Conservation (phyloP, 1,140 invertebrate genomes). For the Scaptomyza montana region DNA sequence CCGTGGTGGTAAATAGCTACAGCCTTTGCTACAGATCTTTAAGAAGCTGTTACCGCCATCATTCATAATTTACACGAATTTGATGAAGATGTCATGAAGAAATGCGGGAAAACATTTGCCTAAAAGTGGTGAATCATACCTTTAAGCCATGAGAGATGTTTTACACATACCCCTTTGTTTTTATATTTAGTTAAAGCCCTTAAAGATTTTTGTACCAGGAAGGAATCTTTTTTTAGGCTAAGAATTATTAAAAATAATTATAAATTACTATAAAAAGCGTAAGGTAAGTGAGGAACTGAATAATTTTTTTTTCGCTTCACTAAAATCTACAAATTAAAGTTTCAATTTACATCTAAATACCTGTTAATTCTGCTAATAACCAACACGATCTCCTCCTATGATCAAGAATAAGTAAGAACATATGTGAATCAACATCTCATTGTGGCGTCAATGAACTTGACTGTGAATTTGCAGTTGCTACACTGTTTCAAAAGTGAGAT, state of each 20-base stretch:
- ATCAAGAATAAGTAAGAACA: constrained; percentile 14
- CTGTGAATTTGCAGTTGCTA: constrained; percentile 8
- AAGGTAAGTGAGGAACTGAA: no score
- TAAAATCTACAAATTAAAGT: neutral
- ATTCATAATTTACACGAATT: neutral
- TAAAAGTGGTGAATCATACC: neutral
- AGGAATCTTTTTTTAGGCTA: no score
- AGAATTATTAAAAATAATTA: no score
- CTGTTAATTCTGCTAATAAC: neutral
- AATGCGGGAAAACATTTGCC: neutral
- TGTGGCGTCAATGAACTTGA: constrained; percentile 62
- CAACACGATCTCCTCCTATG: neutral
- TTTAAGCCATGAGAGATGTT: no score
- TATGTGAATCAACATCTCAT: constrained; percentile 10
- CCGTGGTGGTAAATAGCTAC: constrained; percentile 4
- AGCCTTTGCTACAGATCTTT: constrained; percentile 8
- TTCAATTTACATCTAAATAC: neutral
- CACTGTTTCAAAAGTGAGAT: constrained; percentile 14
- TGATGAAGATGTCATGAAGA: neutral
- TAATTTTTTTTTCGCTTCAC: no score
- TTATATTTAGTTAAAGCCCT: neutral
- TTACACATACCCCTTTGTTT: no score
- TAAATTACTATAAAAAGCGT: no score
- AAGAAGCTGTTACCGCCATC: neutral
- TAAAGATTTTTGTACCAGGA: no score